A percentile compares a stretch with the other conserved stretches of the same genome.
phyloP scores from a whole-genome alignment of 2,888 invertebrate species.

The Tribolium freemani region DNA sequence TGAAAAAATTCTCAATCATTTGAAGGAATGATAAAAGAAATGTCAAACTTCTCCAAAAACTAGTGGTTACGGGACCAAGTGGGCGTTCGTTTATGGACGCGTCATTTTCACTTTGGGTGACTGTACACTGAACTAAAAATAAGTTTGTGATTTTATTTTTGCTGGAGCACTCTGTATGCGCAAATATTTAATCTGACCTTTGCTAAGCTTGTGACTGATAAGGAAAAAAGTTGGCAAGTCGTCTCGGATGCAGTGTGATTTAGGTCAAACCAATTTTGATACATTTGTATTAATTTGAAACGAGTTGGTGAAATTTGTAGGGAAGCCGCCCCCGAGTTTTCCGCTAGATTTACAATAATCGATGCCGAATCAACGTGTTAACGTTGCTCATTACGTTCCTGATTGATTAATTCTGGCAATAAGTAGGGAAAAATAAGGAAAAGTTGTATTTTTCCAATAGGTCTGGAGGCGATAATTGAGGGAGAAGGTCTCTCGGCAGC shows the following conservation, averaged over 20 bases:
- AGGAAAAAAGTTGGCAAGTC: neutral
- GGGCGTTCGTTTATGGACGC: too few species aligned
- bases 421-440: neutral
- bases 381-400: constrained; percentile 3
- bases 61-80: too few species aligned
- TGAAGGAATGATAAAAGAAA: too few species aligned
- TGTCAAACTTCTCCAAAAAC: too few species aligned
- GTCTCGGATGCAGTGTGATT: neutral
- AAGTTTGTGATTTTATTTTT: neutral
- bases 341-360: constrained; percentile 2
- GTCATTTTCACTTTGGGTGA: too few species aligned
- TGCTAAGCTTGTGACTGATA: neutral
- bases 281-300: neutral
- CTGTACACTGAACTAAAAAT: too few species aligned
- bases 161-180: neutral
- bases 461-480: constrained; percentile 18
- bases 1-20: too few species aligned
- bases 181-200: neutral
- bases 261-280: neutral
- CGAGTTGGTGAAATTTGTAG: neutral
- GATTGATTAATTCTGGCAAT: constrained; percentile 8
- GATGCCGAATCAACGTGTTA: neutral
- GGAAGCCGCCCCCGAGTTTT: neutral
- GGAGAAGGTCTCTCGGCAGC: constrained; percentile 11
- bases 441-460: constrained; percentile 11